Evolutionary conservation across 2,797 vertebrate genomes (phyloP), one percentile per base, ranked within the genome.

Genomic region (Falco concolor): DNA sequence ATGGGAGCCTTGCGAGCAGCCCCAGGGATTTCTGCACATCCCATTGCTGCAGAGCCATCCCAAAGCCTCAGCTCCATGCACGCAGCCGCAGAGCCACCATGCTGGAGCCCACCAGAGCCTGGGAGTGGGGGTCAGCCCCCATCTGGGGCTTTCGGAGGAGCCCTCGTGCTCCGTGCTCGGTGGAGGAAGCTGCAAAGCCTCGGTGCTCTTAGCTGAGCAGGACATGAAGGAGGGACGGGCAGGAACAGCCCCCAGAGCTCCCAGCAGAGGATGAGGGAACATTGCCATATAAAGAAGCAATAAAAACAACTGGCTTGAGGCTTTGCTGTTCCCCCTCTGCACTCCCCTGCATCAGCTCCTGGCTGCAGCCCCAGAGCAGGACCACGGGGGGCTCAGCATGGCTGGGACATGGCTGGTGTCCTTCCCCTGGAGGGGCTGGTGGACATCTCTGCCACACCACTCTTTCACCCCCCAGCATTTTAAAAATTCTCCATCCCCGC

Each of bases 281-380:
- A 8, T 84, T 87, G 53, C 83, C 78, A 44, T 61, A 57, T 49
- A 84, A 90, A 95, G 83, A 32, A 87, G 63, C 30, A n/a, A 47
- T 27, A 79, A 80, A 75, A 72, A 2, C 25, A 47, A 14, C 54
- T 5, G 5, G 18, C 34, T 57, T 18, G 44, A 82, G 82, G 76
- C 14, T 83, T 75, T 56, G 61, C 68, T 42, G 0, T 47, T 79
- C 36, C 53, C 38, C 20, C 15, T 59, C 77, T 2, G 3, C 15
- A 5, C 18, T 50, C 27, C 32, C 32, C 77, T 42, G 42, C 69
- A 5, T 13, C 69, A 36, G 59, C 52, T 87, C 52, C 44, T 28
- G 53, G 59, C 40, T n/a, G 5, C 40, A 25, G 57, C 74, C 28
- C 28, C 18, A 2, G 23, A 27, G 76, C 59, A 32, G 78, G 47